Evolutionary conservation across 2,888 invertebrate species (phyloP).

Genomic region (Tetragonisca angustula): DNA sequence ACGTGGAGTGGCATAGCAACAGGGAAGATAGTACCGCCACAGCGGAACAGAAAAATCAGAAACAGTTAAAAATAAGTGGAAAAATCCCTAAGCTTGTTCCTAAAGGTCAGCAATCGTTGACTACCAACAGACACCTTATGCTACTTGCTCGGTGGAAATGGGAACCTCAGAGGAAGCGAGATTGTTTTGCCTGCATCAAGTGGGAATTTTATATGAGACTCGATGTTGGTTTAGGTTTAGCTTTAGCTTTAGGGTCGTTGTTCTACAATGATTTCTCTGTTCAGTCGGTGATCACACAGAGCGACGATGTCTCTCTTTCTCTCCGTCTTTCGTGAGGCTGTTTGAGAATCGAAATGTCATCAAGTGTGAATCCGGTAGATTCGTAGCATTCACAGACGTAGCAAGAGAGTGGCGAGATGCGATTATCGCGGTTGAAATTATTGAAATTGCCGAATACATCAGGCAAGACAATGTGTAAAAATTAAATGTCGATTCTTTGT

Average conservation of each 20-base stretch:
- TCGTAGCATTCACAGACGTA: neutral
- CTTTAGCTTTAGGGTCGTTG: neutral
- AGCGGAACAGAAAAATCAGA: too few species aligned
- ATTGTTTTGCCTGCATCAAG: neutral
- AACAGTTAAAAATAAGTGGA: too few species aligned
- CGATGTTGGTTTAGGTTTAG: slow-evolving; percentile 7
- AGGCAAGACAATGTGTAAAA: neutral
- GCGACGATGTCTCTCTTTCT: neutral
- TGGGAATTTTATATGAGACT: neutral
- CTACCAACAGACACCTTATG: neutral
- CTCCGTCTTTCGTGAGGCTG: neutral
- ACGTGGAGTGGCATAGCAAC: too few species aligned
- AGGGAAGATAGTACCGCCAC: too few species aligned
- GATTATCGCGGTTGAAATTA: neutral
- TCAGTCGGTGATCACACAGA: neutral
- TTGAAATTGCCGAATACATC: neutral
- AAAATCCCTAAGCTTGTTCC: too few species aligned
- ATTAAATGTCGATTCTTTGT: too few species aligned
- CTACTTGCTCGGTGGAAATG: neutral
- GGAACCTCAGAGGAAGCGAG: neutral
- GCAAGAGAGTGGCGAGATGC: neutral
- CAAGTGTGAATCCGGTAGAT: neutral
- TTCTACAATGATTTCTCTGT: neutral
- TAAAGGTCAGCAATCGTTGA: too few species aligned
- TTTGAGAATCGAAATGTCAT: neutral